Evolutionary conservation across 1,140 invertebrate species (phyloP).

Genomic region (Chironomus tepperi): DNA sequence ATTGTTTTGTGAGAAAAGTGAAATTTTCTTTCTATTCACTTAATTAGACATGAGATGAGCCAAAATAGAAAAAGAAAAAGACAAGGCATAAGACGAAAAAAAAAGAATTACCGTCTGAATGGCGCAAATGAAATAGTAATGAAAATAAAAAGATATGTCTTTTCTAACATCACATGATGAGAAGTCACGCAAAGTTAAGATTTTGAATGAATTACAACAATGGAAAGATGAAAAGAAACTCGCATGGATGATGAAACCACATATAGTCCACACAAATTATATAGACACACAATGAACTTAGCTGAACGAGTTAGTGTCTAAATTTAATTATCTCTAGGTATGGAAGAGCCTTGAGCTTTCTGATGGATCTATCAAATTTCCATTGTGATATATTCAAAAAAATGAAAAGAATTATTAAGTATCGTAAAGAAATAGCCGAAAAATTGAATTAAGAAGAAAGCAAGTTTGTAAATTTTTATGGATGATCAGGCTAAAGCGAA

Average conservation of each 20-base stretch:
- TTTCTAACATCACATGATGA: neutral
- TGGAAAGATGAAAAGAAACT: neutral
- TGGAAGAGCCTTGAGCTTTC: too few relatives aligned
- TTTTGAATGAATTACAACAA: neutral
- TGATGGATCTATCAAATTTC: too few relatives aligned
- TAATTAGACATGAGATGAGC: neutral
- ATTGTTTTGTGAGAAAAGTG: neutral
- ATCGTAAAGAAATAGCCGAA: neutral
- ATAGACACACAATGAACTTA: too few relatives aligned
- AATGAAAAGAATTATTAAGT: neutral
- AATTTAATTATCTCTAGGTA: too few relatives aligned
- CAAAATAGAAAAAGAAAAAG: neutral
- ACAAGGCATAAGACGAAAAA: neutral
- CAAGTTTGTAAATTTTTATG: too few relatives aligned
- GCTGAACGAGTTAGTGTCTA: too few relatives aligned
- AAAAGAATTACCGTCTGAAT: neutral
- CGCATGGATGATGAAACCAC: conserved; percentile 5
- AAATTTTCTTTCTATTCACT: neutral
- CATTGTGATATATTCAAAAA: neutral
- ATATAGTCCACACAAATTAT: neutral
- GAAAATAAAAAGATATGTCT: neutral
- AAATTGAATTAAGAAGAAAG: neutral
- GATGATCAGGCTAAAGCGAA: too few relatives aligned
- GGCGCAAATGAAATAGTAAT: neutral
- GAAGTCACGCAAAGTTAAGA: conserved; percentile 16